phyloP scores from a whole-genome alignment of 2,113 vertebrate genomes.

The Mellivora capensis region DNA sequence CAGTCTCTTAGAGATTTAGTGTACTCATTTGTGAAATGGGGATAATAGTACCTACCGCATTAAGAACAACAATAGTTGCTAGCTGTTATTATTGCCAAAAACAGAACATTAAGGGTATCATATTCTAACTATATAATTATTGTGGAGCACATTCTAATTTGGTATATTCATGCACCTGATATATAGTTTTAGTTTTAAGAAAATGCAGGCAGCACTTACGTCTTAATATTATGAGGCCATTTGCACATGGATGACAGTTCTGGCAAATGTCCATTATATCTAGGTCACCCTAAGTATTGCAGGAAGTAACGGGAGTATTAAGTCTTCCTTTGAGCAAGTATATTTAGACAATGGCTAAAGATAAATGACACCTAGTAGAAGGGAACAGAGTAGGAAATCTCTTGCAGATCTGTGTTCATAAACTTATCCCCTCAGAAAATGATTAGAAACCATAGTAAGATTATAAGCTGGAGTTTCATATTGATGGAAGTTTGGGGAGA shows the following conservation, averaged over 20 bases:
- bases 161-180: not conserved
- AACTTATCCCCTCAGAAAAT: not conserved
- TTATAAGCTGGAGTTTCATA: not conserved
- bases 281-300: constrained; percentile 39
- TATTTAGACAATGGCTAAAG: constrained; percentile 43
- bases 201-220: not conserved
- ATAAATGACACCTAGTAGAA: constrained; percentile 16
- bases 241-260: not conserved
- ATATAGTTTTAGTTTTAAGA: not conserved
- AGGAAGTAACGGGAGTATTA: not conserved
- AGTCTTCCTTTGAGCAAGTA: constrained; percentile 16
- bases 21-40: not conserved
- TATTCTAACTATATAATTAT: not conserved
- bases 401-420: not conserved
- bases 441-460: not conserved
- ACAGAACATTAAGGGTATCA: not conserved
- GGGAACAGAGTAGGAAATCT: not conserved
- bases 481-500: not conserved
- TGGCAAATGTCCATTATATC: constrained; percentile 48
- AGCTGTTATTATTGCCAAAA: not conserved
- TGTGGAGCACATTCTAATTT: not conserved
- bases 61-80: not conserved
- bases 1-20: not conserved
- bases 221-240: not conserved
- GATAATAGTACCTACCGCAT: not conserved